Percentiles rank a stretch among this genome's conserved stretches.
Conservation (phyloP, 2,888 invertebrate genomes). For the Rhingia rostrata region DNA sequence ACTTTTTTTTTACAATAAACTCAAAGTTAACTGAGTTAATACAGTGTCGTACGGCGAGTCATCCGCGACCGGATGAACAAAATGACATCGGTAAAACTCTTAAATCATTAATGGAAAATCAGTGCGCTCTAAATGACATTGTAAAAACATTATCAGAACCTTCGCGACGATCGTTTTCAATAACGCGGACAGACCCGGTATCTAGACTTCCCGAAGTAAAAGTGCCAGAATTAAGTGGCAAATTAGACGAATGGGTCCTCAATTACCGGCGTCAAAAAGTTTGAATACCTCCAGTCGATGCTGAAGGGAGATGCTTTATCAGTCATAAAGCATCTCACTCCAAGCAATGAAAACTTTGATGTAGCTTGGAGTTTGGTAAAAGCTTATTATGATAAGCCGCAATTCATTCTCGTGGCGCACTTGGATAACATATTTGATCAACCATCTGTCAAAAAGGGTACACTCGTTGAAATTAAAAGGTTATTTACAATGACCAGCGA, state of each 20-base stretch:
- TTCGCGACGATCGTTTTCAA: conserved; percentile 14
- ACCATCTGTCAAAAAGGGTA: conserved; percentile 17
- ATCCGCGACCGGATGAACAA: conserved; percentile 10
- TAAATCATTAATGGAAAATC: background rate
- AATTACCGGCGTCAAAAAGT: conserved; percentile 39
- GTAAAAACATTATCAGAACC: conserved; percentile 8
- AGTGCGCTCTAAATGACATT: background rate
- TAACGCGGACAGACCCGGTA: background rate
- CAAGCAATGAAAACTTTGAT: conserved; percentile 31
- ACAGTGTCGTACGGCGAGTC: background rate
- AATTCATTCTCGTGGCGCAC: conserved; percentile 35
- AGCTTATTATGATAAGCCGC: conserved; percentile 18
- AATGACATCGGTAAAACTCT: background rate
- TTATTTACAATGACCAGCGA: conserved; percentile 16
- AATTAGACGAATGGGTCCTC: conserved; percentile 6
- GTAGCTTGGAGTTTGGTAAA: conserved; percentile 24
- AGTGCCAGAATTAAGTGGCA: conserved; percentile 1
- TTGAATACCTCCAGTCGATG: conserved; percentile 19
- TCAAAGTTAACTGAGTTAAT: background rate
- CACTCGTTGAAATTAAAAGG: conserved; percentile 14
- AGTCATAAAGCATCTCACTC: conserved; percentile 29
- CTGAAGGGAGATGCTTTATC: conserved; percentile 32
- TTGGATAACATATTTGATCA: conserved; percentile 44
- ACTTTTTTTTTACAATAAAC: conserved; percentile 1
- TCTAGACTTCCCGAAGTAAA: conserved; percentile 15